Evolutionary conservation across 2,797 vertebrate genomes (phyloP).

Genomic region (Liparis tanakae): DNA sequence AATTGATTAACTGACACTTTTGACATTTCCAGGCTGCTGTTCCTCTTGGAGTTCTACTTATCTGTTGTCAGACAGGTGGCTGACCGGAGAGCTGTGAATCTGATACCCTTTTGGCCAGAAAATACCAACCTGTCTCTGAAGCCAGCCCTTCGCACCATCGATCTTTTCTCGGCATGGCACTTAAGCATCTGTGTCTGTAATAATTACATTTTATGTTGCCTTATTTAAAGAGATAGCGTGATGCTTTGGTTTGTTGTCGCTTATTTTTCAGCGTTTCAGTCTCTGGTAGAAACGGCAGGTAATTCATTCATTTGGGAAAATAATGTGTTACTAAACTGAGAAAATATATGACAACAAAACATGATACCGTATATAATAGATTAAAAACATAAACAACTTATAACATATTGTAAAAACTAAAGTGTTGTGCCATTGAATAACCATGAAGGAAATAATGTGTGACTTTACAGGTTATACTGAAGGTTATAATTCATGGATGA

Average conservation of each 20-base stretch:
- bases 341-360: neutral
- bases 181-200: neutral
- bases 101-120: slow-evolving; percentile 27
- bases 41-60: slow-evolving; percentile 52
- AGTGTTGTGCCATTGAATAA: neutral
- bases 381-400: neutral
- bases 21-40: slow-evolving; percentile 69
- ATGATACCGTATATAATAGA: neutral
- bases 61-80: slow-evolving; percentile 51
- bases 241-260: slow-evolving; percentile 16
- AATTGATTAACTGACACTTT: slow-evolving; percentile 61
- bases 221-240: slow-evolving; percentile 17
- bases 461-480: slow-evolving; percentile 28
- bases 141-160: slow-evolving; percentile 14
- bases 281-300: neutral
- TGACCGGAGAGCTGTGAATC: slow-evolving; percentile 35
- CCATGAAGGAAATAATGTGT: neutral
- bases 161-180: slow-evolving; percentile 36
- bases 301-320: neutral
- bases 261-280: neutral
- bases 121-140: slow-evolving; percentile 37
- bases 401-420: neutral
- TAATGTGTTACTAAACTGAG: neutral
- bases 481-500: slow-evolving; percentile 39
- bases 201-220: neutral